Base-by-base conservation (phyloP, 2,797 vertebrate species). In the Amazonetta brasiliensis region DNA sequence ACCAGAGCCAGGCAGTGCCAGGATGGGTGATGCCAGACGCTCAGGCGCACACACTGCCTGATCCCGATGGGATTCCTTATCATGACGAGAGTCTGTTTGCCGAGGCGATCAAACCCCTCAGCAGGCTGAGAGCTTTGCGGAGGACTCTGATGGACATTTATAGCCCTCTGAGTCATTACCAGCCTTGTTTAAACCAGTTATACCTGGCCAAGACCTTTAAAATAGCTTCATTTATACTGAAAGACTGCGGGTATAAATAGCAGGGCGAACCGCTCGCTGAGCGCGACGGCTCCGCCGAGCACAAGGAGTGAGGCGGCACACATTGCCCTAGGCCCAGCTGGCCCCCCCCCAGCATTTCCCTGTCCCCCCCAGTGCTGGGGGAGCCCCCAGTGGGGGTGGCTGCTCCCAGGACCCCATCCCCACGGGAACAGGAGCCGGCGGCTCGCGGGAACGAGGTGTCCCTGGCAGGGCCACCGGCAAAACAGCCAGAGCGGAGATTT, bases 201-300 rank as follows among this genome's bases (percentile, higher is more conserved):
- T 95, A 96, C 96, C 95, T 96, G 95, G 95, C 96, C 96, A 97
- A 96, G 96, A 93, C 91, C 95, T 97, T 95, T 77, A 96, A 96
- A 96, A 97, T 94, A 95, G 94, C 92, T 87, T 88, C 95, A 96
- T 97, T 97, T 96, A 96, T 96, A 94, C 87, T 6, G 16, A 86
- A 66, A 64, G 18, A 54, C 90, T 92, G 59, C 2, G 6, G 85
- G 92, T 96, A 97, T 97, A 97, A 97, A 97, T 97, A 96, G 92
- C 93, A 22, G 20, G 12, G 90, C 7, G 15, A 71, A 66, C 69
- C 13, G 2, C 64, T 73, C 35, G 0, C 22, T 0, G 30, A 87
- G 80, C 21, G 0, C 81, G 0, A 28, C 9, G 15, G 72, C 68
- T 78, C 62, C 73, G 48, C 67, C 0, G 5, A 50, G 87, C 84